Conservation (phyloP, 2,888 invertebrate genomes). For the Leptogaster cylindrica region DNA sequence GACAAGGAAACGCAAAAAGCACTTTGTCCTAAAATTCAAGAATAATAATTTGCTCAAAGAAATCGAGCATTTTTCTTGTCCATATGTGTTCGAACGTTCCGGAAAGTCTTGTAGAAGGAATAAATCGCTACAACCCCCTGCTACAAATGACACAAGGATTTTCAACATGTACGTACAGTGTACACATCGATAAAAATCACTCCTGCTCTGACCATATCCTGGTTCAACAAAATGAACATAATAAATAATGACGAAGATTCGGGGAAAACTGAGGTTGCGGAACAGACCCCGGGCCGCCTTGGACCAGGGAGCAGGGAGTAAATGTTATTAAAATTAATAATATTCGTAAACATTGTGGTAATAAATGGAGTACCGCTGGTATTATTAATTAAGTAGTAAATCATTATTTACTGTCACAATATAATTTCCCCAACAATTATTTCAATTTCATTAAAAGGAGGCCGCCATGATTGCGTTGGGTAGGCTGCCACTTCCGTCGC, state of each 20-base stretch:
- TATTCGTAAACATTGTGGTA: slow-evolving; percentile 19
- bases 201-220: not conserved
- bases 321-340: slow-evolving; percentile 37
- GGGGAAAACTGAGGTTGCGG: not conserved
- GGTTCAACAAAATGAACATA: slow-evolving; percentile 31
- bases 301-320: slow-evolving; percentile 3
- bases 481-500: slow-evolving; percentile 3
- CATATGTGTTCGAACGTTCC: not conserved
- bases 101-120: not conserved
- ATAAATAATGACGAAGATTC: slow-evolving; percentile 20
- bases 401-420: slow-evolving; percentile 37
- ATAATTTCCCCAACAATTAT: slow-evolving; percentile 13
- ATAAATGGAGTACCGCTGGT: slow-evolving; percentile 18
- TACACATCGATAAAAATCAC: slow-evolving; percentile 4
- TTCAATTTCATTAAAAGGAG: slow-evolving; percentile 23
- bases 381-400: slow-evolving; percentile 31
- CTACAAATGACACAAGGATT: slow-evolving; percentile 24
- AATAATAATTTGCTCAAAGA: slow-evolving; percentile 32
- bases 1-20: not conserved
- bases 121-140: slow-evolving; percentile 1
- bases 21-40: slow-evolving; percentile 21
- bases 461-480: slow-evolving; percentile 1
- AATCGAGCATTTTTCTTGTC: slow-evolving; percentile 7
- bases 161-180: slow-evolving; percentile 8
- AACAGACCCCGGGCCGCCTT: not conserved